phyloP scores from a whole-genome alignment of 2,888 invertebrate species.

The Ferdinandea cuprea region DNA sequence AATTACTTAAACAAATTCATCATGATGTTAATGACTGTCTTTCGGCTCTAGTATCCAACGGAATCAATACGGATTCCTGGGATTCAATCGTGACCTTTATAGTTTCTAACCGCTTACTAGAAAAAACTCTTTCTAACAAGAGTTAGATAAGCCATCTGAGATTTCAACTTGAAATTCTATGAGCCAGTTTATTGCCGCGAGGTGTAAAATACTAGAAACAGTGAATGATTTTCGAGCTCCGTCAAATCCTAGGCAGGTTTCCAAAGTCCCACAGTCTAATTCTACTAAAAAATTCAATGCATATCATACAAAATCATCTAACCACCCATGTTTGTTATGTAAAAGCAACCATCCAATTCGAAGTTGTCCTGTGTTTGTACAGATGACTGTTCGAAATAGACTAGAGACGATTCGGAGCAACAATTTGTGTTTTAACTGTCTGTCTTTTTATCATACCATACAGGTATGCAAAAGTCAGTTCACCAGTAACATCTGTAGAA shows the following conservation, averaged over 20 bases:
- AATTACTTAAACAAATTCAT: constrained; percentile 14
- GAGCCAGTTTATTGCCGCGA: background rate
- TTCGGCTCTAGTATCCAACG: constrained; percentile 12
- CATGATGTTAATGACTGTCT: constrained; percentile 26
- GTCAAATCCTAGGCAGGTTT: background rate
- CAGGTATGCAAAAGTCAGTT: constrained; percentile 7
- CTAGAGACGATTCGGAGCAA: constrained; percentile 10
- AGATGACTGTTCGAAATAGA: constrained; percentile 4
- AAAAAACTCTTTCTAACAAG: background rate
- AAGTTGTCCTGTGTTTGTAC: constrained; percentile 10
- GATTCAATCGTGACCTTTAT: constrained; percentile 15
- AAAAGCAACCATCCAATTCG: constrained; percentile 9
- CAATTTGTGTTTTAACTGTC: constrained; percentile 28
- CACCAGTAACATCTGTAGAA: constrained; percentile 19
- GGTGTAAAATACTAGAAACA: constrained; percentile 15
- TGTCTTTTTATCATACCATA: constrained; percentile 5
- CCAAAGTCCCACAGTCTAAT: background rate
- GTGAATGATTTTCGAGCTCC: constrained; percentile 7
- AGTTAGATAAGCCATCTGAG: background rate
- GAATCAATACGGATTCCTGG: constrained; percentile 18
- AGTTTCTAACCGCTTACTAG: background rate
- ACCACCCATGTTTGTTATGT: constrained; percentile 6
- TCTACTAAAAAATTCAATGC: background rate
- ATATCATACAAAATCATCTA: background rate
- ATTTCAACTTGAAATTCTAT: constrained; percentile 21